These are phyloP conservation scores for Ferrisia virgata DNA, from an alignment of 2,888 invertebrate genomes.

Conservation along the genomic window DNA sequence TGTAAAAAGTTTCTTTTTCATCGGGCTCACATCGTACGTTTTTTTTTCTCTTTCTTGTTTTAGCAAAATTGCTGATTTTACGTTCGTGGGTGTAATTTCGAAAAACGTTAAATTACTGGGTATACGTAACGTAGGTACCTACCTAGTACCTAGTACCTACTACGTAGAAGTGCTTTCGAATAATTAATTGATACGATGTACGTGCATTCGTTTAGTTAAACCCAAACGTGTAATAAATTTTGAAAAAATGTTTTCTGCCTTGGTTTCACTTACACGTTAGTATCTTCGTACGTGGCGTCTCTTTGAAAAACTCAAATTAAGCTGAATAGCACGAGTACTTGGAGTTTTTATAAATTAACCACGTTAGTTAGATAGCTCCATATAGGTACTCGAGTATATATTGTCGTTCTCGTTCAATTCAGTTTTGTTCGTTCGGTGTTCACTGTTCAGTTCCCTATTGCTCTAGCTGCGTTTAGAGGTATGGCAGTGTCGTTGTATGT, in stretches of 20 bases:
- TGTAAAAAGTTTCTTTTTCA: not conserved
- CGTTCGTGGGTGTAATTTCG: not conserved
- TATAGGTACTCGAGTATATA: no score
- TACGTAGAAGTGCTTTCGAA: not conserved
- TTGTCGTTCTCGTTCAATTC: not conserved
- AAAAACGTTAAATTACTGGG: not conserved
- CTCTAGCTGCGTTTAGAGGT: no score
- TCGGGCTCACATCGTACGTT: not conserved
- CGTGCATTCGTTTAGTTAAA: slow-evolving; percentile 9
- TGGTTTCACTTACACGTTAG: not conserved
- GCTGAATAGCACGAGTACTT: not conserved
- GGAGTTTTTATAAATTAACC: not conserved
- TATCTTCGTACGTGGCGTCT: not conserved
- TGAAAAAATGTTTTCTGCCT: not conserved
- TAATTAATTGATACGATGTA: not conserved
- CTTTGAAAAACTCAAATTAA: not conserved
- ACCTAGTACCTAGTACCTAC: no score
- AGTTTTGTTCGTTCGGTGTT: no score
- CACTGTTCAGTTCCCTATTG: no score
- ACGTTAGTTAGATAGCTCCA: not conserved
- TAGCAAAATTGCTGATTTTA: slow-evolving; percentile 7
- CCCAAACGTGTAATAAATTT: not conserved
- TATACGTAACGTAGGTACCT: no score
- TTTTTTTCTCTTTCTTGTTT: not conserved
- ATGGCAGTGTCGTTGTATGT: no score